Percentiles rank a stretch among this genome's conserved stretches.
Evolutionary conservation across 2,797 vertebrate species (phyloP).

Genomic region (Bucorvus abyssinicus): DNA sequence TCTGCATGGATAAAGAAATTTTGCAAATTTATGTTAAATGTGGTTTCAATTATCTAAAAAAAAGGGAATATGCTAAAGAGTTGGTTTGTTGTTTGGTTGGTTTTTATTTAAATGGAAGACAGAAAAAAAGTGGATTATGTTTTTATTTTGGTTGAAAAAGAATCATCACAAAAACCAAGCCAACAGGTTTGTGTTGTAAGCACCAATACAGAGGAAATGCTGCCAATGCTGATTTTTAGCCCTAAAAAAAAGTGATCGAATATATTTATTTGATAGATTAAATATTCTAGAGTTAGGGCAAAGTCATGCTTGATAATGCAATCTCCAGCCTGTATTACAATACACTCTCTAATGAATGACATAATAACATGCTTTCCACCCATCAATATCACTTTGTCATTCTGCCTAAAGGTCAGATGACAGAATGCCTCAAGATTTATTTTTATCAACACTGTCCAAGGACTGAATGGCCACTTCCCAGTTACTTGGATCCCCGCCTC

Average conservation of each 20-base stretch:
- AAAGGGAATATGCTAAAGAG: not conserved
- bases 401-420: constrained; percentile 26
- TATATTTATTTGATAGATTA: not conserved
- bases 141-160: not conserved
- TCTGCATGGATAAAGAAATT: not conserved
- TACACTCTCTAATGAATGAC: not conserved
- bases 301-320: not conserved
- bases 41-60: not conserved
- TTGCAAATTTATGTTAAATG: not conserved
- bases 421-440: not conserved
- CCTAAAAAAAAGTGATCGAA: not conserved
- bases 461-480: not conserved
- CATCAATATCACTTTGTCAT: not conserved
- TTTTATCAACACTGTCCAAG: not conserved
- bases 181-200: not conserved
- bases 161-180: not conserved
- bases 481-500: not conserved
- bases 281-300: not conserved
- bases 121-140: not conserved
- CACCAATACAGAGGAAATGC: not conserved
- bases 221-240: not conserved
- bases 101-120: not conserved
- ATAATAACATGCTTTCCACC: not conserved
- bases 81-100: not conserved
- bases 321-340: not conserved